Conservation (phyloP, 2,888 invertebrate species). For the Plebejus melissa region DNA sequence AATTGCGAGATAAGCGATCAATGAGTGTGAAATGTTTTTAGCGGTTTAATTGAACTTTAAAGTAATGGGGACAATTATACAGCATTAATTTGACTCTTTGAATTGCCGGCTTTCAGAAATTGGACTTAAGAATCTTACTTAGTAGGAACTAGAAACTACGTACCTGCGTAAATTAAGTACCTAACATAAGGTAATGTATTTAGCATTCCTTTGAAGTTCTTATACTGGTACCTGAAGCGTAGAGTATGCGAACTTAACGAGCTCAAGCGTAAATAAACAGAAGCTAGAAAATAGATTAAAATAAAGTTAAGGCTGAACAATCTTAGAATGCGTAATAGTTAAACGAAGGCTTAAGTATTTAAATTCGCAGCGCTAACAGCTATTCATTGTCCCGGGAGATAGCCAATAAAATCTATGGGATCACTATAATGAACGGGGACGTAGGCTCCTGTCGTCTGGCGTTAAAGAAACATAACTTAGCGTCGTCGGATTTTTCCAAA, state of each 20-base stretch:
- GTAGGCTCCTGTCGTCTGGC: slow-evolving; percentile 47
- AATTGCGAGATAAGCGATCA: slow-evolving; percentile 27
- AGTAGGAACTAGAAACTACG: too few species aligned
- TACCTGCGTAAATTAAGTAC: background rate
- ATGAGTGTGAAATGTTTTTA: slow-evolving; percentile 26
- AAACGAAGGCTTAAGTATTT: slow-evolving; percentile 39
- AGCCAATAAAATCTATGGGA: slow-evolving; percentile 53
- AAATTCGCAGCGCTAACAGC: slow-evolving; percentile 36
- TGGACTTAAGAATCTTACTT: background rate
- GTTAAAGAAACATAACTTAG: slow-evolving; percentile 68
- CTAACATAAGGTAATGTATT: background rate
- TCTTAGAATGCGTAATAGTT: slow-evolving; percentile 33
- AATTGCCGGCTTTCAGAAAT: background rate
- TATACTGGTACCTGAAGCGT: background rate
- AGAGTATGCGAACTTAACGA: slow-evolving; percentile 18
- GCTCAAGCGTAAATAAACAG: slow-evolving; percentile 20
- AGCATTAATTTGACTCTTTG: background rate
- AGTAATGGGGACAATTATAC: background rate
- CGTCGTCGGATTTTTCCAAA: slow-evolving; percentile 71
- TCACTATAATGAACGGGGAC: slow-evolving; percentile 61
- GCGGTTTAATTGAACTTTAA: slow-evolving; percentile 20
- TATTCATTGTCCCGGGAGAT: slow-evolving; percentile 46
- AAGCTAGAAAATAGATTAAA: slow-evolving; percentile 26
- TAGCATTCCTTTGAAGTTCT: background rate
- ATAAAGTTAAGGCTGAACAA: slow-evolving; percentile 18